These are phyloP conservation scores for Lamprotornis superbus DNA, from an alignment of 2,113 vertebrate species.

Conservation along the genomic window DNA sequence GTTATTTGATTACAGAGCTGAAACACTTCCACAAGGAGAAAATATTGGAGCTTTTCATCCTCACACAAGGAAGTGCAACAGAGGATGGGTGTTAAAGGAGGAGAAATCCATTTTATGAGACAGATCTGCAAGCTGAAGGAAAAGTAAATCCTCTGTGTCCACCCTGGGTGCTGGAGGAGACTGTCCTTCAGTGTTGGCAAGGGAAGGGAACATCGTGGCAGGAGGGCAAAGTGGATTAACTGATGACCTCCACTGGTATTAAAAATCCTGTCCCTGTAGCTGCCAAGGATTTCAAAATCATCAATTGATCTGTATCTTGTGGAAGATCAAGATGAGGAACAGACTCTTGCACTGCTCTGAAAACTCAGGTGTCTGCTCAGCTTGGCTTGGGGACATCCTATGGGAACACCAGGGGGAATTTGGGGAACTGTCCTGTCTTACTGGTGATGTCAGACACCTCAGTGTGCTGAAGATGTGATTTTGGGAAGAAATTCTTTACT, in stretches of 20 bases:
- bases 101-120: neutral
- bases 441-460: neutral
- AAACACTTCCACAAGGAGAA: neutral
- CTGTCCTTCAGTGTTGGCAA: neutral
- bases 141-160: neutral
- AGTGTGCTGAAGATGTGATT: neutral
- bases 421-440: neutral
- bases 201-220: neutral
- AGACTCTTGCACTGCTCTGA: neutral
- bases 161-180: neutral
- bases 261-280: neutral
- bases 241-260: neutral
- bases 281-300: neutral
- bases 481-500: neutral
- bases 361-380: neutral
- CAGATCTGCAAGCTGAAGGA: neutral
- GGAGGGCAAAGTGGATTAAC: neutral
- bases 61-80: neutral
- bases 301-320: rapidly evolving
- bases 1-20: neutral
- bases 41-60: neutral
- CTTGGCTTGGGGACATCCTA: rapidly evolving
- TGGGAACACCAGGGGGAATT: neutral
- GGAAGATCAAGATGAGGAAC: neutral
- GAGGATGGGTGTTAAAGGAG: neutral